Conservation (phyloP, 2,797 vertebrate genomes). For the Sebastes steindachneri region DNA sequence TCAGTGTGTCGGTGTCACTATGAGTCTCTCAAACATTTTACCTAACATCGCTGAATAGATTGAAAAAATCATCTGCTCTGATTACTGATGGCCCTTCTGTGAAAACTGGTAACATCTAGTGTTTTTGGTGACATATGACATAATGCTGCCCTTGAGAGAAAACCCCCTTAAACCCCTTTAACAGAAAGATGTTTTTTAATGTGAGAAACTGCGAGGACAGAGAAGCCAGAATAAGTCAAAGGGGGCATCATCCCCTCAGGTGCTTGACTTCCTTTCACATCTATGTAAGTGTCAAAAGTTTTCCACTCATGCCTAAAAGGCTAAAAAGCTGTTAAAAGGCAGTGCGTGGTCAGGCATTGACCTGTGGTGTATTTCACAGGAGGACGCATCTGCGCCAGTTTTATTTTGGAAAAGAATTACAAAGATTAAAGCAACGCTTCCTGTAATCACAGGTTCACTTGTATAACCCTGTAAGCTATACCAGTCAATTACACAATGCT, state of each 20-base stretch:
- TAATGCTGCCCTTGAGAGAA: conserved; percentile 11
- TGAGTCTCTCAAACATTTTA: neutral
- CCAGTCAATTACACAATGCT: conserved; percentile 61
- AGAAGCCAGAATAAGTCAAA: conserved; percentile 53
- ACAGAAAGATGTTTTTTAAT: conserved; percentile 47
- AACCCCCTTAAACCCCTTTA: neutral
- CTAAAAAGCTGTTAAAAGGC: conserved; percentile 54
- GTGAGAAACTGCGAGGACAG: conserved; percentile 59
- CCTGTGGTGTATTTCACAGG: conserved; percentile 33
- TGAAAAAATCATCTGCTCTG: neutral
- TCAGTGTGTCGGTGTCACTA: conserved; percentile 24
- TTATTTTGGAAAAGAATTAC: conserved; percentile 25
- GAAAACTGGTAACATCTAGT: neutral
- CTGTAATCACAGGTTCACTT: conserved; percentile 35
- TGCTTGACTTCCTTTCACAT: conserved; percentile 60
- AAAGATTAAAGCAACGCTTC: conserved; percentile 13
- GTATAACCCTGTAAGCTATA: conserved; percentile 40
- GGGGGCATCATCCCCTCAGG: conserved; percentile 45
- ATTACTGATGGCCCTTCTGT: neutral
- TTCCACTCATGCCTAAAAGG: conserved; percentile 42
- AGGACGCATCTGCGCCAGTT: conserved; percentile 8
- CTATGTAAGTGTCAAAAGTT: conserved; percentile 65
- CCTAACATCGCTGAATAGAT: neutral
- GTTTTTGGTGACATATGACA: neutral
- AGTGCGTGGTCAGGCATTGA: conserved; percentile 29